Conservation (phyloP, 2,113 vertebrate species). For the Stictonetta naevosa region DNA sequence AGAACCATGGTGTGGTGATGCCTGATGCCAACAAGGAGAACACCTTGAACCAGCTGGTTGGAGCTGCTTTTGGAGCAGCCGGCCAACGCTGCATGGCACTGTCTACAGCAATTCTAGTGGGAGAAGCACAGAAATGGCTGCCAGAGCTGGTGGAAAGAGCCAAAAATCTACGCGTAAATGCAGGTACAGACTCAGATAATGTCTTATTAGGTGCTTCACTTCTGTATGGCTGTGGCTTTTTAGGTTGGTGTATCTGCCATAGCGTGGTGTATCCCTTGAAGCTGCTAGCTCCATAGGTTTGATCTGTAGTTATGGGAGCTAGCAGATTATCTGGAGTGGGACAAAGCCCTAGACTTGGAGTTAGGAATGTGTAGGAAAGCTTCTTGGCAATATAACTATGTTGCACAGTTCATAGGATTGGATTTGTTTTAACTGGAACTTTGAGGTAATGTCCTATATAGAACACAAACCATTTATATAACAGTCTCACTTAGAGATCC, state of each 20-base stretch:
- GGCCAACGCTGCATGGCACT: conserved; percentile 99
- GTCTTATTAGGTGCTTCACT: not conserved
- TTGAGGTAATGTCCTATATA: not conserved
- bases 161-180: conserved; percentile 89
- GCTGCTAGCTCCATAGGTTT: not conserved
- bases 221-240: not conserved
- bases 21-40: conserved; percentile 98
- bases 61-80: conserved; percentile 95
- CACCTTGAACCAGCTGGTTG: conserved; percentile 95
- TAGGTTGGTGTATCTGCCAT: not conserved
- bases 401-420: not conserved
- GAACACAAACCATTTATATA: not conserved
- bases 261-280: not conserved
- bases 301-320: not conserved
- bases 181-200: conserved; percentile 79
- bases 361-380: not conserved
- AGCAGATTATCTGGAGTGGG: not conserved
- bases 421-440: not conserved
- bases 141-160: conserved; percentile 92
- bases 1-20: conserved; percentile 98
- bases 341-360: not conserved
- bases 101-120: conserved; percentile 92
- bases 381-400: not conserved
- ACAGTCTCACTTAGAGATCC: not conserved
- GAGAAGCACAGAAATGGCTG: conserved; percentile 90